Conservation (phyloP, 2,888 invertebrate species). For the Drosophila antonietae region DNA sequence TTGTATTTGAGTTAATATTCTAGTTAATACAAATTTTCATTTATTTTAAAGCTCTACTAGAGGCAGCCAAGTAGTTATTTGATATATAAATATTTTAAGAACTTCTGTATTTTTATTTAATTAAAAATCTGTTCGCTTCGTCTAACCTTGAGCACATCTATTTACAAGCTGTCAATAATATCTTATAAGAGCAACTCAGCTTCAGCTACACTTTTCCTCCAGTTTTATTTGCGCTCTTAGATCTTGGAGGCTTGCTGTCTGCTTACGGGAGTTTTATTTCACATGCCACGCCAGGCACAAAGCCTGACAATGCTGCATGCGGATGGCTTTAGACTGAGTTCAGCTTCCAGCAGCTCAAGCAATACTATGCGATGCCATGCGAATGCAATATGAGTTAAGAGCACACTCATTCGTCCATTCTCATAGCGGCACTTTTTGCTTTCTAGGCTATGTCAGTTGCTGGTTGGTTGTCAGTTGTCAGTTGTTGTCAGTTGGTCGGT, state of each 20-base stretch:
- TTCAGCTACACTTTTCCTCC: slow-evolving; percentile 15
- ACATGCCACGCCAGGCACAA: slow-evolving; percentile 72
- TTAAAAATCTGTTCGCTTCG: background rate
- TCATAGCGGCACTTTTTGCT: slow-evolving; percentile 71
- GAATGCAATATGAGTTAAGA: slow-evolving; percentile 67
- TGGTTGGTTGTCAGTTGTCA: slow-evolving; percentile 31
- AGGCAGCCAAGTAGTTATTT: no score
- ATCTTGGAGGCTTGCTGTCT: slow-evolving; percentile 67
- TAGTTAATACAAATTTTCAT: no score
- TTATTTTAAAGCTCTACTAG: no score
- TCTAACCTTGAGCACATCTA: background rate
- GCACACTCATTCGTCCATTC: slow-evolving; percentile 46
- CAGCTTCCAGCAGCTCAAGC: slow-evolving; percentile 13
- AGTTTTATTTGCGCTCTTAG: slow-evolving; percentile 44
- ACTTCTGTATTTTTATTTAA: no score
- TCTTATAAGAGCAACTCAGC: slow-evolving; percentile 27
- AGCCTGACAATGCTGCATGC: slow-evolving; percentile 68
- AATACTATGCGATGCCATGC: slow-evolving; percentile 8
- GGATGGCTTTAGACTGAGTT: slow-evolving; percentile 35
- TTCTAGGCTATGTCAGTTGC: slow-evolving; percentile 59
- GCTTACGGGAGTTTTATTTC: slow-evolving; percentile 77
- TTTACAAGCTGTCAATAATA: background rate
- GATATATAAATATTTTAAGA: no score
- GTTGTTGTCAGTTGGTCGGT: slow-evolving; percentile 31
- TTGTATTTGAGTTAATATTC: background rate